Base-by-base conservation (phyloP, 2,113 vertebrate species). In the Ondatra zibethicus region DNA sequence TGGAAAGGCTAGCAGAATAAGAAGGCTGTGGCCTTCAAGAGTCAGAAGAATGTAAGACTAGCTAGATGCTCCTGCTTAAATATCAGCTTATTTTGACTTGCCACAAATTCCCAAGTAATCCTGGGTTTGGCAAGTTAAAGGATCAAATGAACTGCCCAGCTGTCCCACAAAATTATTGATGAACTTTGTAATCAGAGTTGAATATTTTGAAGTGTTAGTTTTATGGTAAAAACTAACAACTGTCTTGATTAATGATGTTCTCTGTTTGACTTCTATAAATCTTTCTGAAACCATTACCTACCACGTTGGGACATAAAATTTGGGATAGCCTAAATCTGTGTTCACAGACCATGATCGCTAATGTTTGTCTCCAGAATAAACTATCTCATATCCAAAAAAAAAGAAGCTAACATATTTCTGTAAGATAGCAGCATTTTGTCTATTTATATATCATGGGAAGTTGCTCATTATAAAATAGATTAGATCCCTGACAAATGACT, bases 391-490 rank as follows among this genome's bases (percentile, higher is more conserved):
- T 58, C 55, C 19, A 12, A 58, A 58, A 58, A 55, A 1, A 58
- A 58, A 55, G 0, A 58, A 58, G 0, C 55, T 19, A 58, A 93
- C 81, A 65, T 3, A 58, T 77, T 72, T 36, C 12, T 61, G 17
- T 89, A 82, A 70, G 25, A 75, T 29, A 77, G 45, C n/a, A 45
- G 1, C 11, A 61, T 76, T 96, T 91, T 91, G n/a, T 81, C 61
- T 87, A 61, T 61, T 68, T 70, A 36, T 3, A 29, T 80, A 33
- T 89, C 78, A 77, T 70, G 61, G 5, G 9, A 88, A 87, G n/a
- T 66, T 36, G 17, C 52, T 58, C 84, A 70, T 92, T 42, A 31
- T 97, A 63, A 84, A 13, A 96, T 68, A 50, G n/a, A 42, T 82
- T 10, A 25, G 42, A 63, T 81, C 7, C 23, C 63, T 70, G 13